A percentile compares a stretch with the other conserved stretches of the same genome.
These are phyloP conservation scores for Nettapus auritus DNA, from an alignment of 2,113 vertebrate species.

Conservation along the genomic window DNA sequence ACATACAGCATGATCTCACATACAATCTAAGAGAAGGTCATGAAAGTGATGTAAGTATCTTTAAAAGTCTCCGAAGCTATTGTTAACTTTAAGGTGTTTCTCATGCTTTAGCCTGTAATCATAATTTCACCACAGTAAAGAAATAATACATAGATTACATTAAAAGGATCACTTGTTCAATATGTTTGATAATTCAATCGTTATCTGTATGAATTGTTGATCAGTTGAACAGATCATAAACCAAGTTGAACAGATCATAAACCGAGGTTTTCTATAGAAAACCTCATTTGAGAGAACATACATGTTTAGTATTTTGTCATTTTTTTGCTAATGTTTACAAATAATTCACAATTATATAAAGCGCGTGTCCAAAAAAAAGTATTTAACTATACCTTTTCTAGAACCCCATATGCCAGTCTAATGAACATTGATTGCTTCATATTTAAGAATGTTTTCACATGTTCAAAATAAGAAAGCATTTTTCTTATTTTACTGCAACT, in stretches of 20 bases:
- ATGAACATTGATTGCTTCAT: neutral
- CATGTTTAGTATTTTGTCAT: neutral
- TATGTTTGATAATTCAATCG: slow-evolving; percentile 7
- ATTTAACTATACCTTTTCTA: neutral
- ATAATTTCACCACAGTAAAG: neutral
- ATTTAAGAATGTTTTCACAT: neutral
- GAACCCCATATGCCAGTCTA: neutral
- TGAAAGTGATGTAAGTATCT: slow-evolving; percentile 89
- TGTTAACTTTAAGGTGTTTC: neutral
- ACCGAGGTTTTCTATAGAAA: neutral
- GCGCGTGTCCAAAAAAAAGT: neutral
- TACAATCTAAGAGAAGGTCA: slow-evolving; percentile 96
- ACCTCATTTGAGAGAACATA: neutral
- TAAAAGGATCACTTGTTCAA: neutral
- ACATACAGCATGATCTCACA: slow-evolving; percentile 94
- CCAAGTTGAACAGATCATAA: neutral
- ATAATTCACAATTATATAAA: neutral
- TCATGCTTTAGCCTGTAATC: neutral
- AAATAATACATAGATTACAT: neutral
- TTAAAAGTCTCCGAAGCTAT: neutral
- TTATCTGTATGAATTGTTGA: neutral
- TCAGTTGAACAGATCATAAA: neutral
- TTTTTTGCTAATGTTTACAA: neutral
- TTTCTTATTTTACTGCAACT: neutral
- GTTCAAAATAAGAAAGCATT: neutral